phyloP scores from a whole-genome alignment of 2,113 vertebrate species.

The Pollachius pollachius region DNA sequence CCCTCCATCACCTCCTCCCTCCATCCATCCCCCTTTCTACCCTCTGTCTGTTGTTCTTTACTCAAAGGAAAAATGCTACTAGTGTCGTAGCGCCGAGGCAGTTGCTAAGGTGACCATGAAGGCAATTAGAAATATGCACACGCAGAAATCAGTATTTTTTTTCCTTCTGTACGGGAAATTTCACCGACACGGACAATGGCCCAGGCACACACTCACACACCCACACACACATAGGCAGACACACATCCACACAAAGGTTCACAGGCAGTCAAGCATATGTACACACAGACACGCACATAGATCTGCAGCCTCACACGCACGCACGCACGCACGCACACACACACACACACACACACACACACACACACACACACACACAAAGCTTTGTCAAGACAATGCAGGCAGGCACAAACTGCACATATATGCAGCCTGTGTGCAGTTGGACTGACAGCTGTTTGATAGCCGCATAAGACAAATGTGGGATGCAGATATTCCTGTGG shows the following conservation, averaged over 20 bases:
- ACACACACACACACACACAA: slow-evolving; percentile 19
- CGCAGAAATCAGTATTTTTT: not conserved
- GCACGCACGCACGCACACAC: not conserved
- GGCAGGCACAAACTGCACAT: slow-evolving; percentile 14
- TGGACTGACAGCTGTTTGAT: slow-evolving; percentile 55
- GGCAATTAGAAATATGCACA: slow-evolving; percentile 34
- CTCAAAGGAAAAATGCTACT: slow-evolving; percentile 24
- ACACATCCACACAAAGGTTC: not conserved
- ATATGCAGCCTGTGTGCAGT: slow-evolving; percentile 3
- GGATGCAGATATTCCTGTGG: slow-evolving; percentile 32
- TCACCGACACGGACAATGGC: too few relatives aligned
- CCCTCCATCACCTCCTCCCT: slow-evolving; percentile 34
- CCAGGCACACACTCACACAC: too few relatives aligned
- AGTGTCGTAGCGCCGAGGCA: slow-evolving; percentile 17
- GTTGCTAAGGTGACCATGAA: slow-evolving; percentile 61
- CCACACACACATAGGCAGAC: too few relatives aligned
- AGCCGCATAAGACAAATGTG: slow-evolving; percentile 27
- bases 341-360: slow-evolving; percentile 1
- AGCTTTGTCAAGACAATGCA: slow-evolving; percentile 40
- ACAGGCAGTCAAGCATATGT: slow-evolving; percentile 17
- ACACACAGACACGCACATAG: slow-evolving; percentile 4
- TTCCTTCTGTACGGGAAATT: not conserved
- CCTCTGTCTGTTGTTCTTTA: slow-evolving; percentile 32
- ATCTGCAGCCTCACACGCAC: slow-evolving; percentile 1
- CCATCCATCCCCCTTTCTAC: slow-evolving; percentile 23